Evolutionary conservation across 2,113 vertebrate species (phyloP), one percentile per base, ranked within the genome.

Genomic region (Carassius gibelio): DNA sequence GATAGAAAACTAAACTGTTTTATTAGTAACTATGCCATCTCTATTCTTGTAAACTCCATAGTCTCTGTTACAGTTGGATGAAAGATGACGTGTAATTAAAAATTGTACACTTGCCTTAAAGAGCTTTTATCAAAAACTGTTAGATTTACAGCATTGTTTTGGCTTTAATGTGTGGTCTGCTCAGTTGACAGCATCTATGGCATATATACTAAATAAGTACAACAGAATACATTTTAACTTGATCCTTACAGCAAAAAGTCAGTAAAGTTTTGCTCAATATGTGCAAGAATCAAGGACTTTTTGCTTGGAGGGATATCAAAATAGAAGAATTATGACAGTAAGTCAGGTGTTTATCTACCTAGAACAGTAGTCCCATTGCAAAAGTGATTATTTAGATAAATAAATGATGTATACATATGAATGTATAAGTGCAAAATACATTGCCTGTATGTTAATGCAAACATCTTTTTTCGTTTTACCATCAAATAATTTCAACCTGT

Each of bases 31-130:
- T 48, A 80, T 48, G 21, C 4, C 21, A 23, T 81, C 26, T 81
- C 48, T 81, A 52, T 81, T 81, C 42, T 81, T 81, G 79, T 81
- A 48, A 23, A 1, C 23, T 48, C 45, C 6, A 62, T 23, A 61
- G 62, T 42, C 5, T 0, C 19, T 15, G 76, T 62, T 62, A 42
- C 57, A n/a, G 26, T 62, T 45, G 34, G 21, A 62, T 36, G 19
- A 59, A 38, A 78, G 55, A 34, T 36, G 38, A 11, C 21, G 2
- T n/a, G 57, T 34, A 21, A 61, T 34, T 80, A 15, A 72, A 80
- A 81, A 74, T 36, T 17, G 77, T 52, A 55, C 66, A 21, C 64
- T 75, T 85, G 77, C 84, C 77, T 85, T 81, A 85, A 81, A 75
- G 36, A 52, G 52, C 21, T 81, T 68, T 81, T 38, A 26, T 64